A percentile compares a stretch with the other conserved stretches of the same genome.
phyloP scores from a whole-genome alignment of 92 coral and sea anemone genomes.

The Palythoa grandis region DNA sequence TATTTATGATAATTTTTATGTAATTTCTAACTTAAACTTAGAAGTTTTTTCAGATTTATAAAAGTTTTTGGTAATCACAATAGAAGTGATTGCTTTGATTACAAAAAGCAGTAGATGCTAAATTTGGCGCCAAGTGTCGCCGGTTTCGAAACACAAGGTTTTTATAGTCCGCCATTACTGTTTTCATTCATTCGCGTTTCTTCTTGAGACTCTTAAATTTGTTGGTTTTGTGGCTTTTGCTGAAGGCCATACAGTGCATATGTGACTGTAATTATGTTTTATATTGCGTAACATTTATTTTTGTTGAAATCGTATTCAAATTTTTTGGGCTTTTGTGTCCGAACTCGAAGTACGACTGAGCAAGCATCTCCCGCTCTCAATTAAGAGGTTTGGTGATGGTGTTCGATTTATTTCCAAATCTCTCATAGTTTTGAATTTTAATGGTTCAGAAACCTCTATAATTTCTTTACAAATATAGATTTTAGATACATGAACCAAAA shows the following conservation, averaged over 20 bases:
- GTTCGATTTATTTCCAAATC: slow-evolving; percentile 13
- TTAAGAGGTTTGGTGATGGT: background rate
- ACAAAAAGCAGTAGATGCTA: slow-evolving; percentile 34
- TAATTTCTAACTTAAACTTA: slow-evolving; percentile 6
- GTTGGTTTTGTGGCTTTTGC: slow-evolving; percentile 10
- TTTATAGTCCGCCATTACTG: slow-evolving; percentile 41
- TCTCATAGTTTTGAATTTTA: background rate
- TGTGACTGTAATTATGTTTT: background rate
- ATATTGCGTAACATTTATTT: background rate
- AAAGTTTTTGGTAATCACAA: background rate
- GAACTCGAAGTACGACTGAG: background rate
- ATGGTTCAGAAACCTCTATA: background rate
- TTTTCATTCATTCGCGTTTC: slow-evolving; percentile 46
- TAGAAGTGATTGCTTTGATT: slow-evolving; percentile 9
- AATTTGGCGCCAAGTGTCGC: slow-evolving; percentile 49
- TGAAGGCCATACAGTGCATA: background rate
- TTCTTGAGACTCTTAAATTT: background rate
- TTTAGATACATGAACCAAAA: background rate
- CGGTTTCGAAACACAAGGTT: slow-evolving; percentile 41
- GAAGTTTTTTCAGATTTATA: slow-evolving; percentile 5
- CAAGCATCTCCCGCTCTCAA: slow-evolving; percentile 1
- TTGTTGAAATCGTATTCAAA: slow-evolving; percentile 12
- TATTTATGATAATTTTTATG: slow-evolving; percentile 31
- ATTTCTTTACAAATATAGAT: background rate
- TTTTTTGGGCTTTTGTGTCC: background rate